Conservation (phyloP, 2,113 vertebrate species). For the Rhipidura dahli region DNA sequence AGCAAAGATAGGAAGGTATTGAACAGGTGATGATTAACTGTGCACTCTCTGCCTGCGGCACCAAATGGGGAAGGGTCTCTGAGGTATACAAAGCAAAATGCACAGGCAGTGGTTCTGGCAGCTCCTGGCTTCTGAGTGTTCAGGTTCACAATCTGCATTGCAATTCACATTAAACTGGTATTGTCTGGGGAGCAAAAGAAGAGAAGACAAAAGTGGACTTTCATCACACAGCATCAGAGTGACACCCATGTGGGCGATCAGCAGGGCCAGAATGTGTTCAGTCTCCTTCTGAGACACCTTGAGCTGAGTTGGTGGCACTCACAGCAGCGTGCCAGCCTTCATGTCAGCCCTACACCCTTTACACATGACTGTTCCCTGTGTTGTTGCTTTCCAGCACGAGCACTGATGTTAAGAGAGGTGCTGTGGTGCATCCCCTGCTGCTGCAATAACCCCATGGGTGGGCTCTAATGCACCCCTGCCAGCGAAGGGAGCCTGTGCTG, state of each 20-base stretch:
- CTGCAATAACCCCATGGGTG: not conserved
- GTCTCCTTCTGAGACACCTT: not conserved
- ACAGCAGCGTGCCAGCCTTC: not conserved
- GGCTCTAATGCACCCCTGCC: not conserved
- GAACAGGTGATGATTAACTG: slow-evolving; percentile 6
- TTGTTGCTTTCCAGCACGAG: not conserved
- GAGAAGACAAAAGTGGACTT: not conserved
- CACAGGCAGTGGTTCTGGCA: not conserved
- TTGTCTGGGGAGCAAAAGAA: not conserved
- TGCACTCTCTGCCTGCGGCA: not conserved
- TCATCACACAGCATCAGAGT: not conserved
- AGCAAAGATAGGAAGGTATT: not conserved
- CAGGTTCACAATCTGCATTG: not conserved
- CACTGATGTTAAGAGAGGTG: not conserved
- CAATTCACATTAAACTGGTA: not conserved
- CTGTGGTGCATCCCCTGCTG: rapidly evolving
- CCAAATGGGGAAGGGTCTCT: not conserved
- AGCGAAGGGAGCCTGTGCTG: rapidly evolving
- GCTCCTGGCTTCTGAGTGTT: not conserved
- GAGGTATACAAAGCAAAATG: not conserved
- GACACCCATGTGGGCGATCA: not conserved
- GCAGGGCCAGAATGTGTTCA: not conserved
- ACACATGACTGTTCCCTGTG: not conserved
- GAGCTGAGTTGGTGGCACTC: not conserved
- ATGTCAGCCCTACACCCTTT: not conserved